Evolutionary conservation across 2,888 invertebrate genomes (phyloP), one percentile per base, ranked within the genome.

Genomic region (Hyppa rectilinea): DNA sequence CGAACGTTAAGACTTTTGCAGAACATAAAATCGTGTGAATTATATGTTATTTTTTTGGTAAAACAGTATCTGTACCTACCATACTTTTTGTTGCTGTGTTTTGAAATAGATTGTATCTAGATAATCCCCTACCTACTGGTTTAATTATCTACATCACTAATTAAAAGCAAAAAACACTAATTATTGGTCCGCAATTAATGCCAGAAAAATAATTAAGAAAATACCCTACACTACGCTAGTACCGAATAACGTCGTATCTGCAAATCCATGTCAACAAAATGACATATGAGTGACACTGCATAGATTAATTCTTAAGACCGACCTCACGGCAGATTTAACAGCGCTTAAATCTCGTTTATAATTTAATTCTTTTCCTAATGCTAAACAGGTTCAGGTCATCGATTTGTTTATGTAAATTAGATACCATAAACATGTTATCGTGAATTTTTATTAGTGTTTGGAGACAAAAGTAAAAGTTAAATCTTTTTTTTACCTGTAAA

Each of bases 211-310:
- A 26, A 34, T n/a, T 23, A 36, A 71, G 38, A 78, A 63, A 79
- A 45, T 31, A 31, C 17, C 61, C n/a, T 26, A 71, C 29, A 56
- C 56, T 47, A 52, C 59, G 59, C 36, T 49, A 2, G 38, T 50
- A 49, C 50, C n/a, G 43, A 72, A 83, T 68, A 81, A 56, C 36
- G 36, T 23, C 59, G 56, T 78, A 71, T 62, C 73, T 79, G 79
- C 79, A 78, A 81, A 85, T 85, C 83, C 86, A 73, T 64, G 63
- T 78, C 75, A 84, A 38, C 55, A 45, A 73, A 71, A 69, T 75
- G 87, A 81, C 84, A 77, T 65, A 60, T 83, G 85, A 85, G 78
- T 85, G 84, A 81, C 84, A 85, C n/a, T 40, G 50, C 61, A 64
- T 61, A 66, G 80, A 86, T 85, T 85, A 78, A 74, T 81, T 74